Evolutionary conservation across 2,888 invertebrate species (phyloP), one percentile per base, ranked within the genome.

Genomic region (Nomada flava): DNA sequence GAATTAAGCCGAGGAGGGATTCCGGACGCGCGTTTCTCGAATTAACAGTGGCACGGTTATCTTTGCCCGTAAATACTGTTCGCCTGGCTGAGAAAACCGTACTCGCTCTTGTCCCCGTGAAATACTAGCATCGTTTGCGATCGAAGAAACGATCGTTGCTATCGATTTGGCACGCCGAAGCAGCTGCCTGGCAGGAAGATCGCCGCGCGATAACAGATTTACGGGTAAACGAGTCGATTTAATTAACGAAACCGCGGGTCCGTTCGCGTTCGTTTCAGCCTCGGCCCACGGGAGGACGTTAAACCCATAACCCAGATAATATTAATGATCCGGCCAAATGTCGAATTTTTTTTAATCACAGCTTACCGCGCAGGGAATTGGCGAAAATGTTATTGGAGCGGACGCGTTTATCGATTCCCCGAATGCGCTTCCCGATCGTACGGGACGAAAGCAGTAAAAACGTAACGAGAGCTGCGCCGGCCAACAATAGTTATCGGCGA

Each of bases 131-230:
- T 2, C 20, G 36, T 2, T 13, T 23, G 1, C 20, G 11, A 23
- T 42, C n/a, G 55, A 20, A 20, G 42, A 2, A 42, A 20, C 59
- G 78, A 68, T 73, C 67, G 65, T 50, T 55, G 18, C 64, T 57
- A 76, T 77, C 50, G 77, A 79, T 77, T 74, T 76, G 79, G 65
- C 82, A 57, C 52, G 71, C 64, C 71, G 72, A 80, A 55, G 47
- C 20, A 15, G 11, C 50, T 23, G 57, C 55, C 13, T 20, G 29
- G 36, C 70, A 75, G 44, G 50, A 20, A 71, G 67, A 62, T 82
- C 55, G 76, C 79, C 69, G 75, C 74, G 57, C 74, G 76, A 77
- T 60, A 65, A 74, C 65, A 69, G 73, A 62, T 65, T 65, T 65
- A 52, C 55, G 65, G 67, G 3, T 63, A 70, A 77, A 73, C 76